Conservation (phyloP, 2,797 vertebrate genomes). For the Notoglanidium macrostoma region DNA sequence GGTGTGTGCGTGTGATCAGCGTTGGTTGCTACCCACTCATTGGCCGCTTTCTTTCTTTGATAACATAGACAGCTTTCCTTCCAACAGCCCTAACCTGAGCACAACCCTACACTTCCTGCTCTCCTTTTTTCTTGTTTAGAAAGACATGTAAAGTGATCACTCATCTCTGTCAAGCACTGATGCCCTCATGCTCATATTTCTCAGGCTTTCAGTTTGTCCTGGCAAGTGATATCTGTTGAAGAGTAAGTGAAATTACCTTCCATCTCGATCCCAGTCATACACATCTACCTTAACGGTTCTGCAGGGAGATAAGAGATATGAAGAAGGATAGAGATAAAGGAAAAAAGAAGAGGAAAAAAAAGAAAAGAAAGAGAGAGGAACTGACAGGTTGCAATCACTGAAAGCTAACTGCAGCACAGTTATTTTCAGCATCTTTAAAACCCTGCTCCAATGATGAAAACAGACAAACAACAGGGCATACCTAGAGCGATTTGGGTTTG, state of each 20-base stretch:
- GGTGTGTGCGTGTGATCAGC: neutral
- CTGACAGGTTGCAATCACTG: slow-evolving; percentile 12
- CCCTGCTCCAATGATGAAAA: neutral
- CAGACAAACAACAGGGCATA: neutral
- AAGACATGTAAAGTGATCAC: slow-evolving; percentile 12
- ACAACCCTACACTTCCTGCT: slow-evolving; percentile 12
- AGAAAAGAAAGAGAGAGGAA: neutral
- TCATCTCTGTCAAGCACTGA: neutral
- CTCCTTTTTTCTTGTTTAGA: neutral
- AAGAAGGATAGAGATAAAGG: slow-evolving; percentile 18
- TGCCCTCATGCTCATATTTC: neutral
- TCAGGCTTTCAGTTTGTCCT: neutral
- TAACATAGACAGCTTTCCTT: slow-evolving; percentile 10
- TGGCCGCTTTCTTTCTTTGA: neutral
- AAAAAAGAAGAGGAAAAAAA: neutral
- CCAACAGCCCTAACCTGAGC: neutral
- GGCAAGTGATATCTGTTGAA: slow-evolving; percentile 12
- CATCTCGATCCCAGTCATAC: slow-evolving; percentile 96
- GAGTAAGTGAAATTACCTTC: slow-evolving; percentile 79
- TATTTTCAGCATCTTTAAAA: slow-evolving; percentile 15
- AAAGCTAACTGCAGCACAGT: slow-evolving; percentile 6
- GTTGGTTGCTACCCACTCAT: slow-evolving; percentile 1
- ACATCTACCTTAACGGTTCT: slow-evolving; percentile 97
- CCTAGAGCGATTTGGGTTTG: neutral
- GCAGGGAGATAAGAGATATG: slow-evolving; percentile 39